phyloP scores from a whole-genome alignment of 2,888 invertebrate genomes.

The Polymixis lichenea region DNA sequence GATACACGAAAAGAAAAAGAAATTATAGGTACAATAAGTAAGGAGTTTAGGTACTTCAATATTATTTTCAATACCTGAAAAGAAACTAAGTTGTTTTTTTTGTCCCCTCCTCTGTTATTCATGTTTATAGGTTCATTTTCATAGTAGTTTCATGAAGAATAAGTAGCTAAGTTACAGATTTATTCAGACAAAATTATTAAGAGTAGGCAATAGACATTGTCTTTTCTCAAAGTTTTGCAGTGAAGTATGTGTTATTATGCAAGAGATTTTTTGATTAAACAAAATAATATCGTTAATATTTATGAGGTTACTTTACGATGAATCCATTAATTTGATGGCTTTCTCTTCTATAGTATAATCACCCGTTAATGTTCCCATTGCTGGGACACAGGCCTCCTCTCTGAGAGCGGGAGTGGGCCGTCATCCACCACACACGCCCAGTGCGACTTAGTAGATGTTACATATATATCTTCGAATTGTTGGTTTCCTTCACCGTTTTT shows the following conservation, averaged over 20 bases:
- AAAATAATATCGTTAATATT: neutral
- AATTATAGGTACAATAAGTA: neutral
- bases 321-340: neutral
- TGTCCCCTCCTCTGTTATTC: neutral
- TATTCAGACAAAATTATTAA: slow-evolving; percentile 16
- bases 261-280: slow-evolving; percentile 1
- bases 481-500: too few relatives aligned
- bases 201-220: slow-evolving; percentile 5
- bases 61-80: neutral
- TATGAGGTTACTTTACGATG: neutral
- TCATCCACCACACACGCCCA: too few relatives aligned
- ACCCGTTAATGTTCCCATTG: too few relatives aligned
- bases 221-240: slow-evolving; percentile 21
- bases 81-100: neutral
- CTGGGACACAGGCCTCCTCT: too few relatives aligned
- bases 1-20: neutral
- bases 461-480: too few relatives aligned
- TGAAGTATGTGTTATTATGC: slow-evolving; percentile 2
- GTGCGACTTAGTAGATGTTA: too few relatives aligned
- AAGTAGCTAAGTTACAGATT: slow-evolving; percentile 38
- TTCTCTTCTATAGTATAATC: neutral
- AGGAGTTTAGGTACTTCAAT: neutral
- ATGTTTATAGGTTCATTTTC: slow-evolving; percentile 25
- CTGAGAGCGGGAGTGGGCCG: too few relatives aligned
- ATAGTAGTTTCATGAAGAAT: slow-evolving; percentile 21